Percentiles rank a stretch among this genome's conserved stretches.
Conservation (phyloP, 2,888 invertebrate species). For the Ecdyonurus torrentis region DNA sequence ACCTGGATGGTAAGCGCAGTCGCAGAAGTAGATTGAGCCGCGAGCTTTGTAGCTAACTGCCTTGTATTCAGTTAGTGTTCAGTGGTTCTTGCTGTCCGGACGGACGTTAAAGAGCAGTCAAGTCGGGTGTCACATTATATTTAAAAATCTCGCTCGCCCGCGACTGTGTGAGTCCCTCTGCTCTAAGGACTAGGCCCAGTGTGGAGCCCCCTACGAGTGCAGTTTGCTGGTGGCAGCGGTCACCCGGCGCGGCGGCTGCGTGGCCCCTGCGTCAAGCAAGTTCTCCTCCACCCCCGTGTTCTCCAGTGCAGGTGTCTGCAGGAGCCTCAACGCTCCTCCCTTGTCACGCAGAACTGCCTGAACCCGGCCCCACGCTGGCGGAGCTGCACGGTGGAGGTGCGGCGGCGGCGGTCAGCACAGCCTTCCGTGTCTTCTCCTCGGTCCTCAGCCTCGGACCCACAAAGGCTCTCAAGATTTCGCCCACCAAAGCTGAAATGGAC, state of each 20-base stretch:
- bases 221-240: slow-evolving; percentile 10
- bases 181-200: slow-evolving; percentile 5
- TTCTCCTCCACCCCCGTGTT: not conserved
- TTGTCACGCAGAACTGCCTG: slow-evolving; percentile 6
- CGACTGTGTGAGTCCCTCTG: slow-evolving; percentile 3
- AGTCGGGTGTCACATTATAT: too few species aligned
- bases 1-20: not conserved
- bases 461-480: slow-evolving; percentile 30
- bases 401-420: slow-evolving; percentile 6
- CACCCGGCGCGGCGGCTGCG: slow-evolving; percentile 9
- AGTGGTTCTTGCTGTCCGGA: not conserved
- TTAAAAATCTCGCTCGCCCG: too few species aligned
- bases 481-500: slow-evolving; percentile 33
- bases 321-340: not conserved
- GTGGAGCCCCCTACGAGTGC: not conserved
- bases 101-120: not conserved
- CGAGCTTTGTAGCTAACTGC: too few species aligned
- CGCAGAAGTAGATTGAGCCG: not conserved
- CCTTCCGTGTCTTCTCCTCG: slow-evolving; percentile 15
- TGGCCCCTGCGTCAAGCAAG: slow-evolving; percentile 7
- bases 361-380: slow-evolving; percentile 12
- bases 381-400: slow-evolving; percentile 4
- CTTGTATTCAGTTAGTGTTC: not conserved
- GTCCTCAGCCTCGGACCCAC: slow-evolving; percentile 22
- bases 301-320: not conserved